Percentiles rank a stretch among this genome's conserved stretches.
Evolutionary conservation across 2,888 invertebrate genomes (phyloP).

Genomic region (Drosophila subquinaria): DNA sequence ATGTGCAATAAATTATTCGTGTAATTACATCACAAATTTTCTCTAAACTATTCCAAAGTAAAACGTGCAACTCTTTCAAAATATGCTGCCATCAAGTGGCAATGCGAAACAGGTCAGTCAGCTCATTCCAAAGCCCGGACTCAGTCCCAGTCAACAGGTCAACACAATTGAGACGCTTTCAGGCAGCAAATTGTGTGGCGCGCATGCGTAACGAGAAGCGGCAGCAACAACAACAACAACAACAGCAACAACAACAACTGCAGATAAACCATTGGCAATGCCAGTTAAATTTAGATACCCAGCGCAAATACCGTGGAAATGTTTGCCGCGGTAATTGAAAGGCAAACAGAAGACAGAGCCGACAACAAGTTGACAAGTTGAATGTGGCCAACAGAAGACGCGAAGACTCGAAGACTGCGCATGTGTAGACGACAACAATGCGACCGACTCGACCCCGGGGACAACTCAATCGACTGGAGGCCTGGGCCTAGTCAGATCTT

Average conservation of each 20-base stretch:
- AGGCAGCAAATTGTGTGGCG: slow-evolving; percentile 73
- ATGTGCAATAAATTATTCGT: no score
- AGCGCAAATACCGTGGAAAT: slow-evolving; percentile 61
- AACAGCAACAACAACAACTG: slow-evolving; percentile 8
- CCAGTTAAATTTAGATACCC: slow-evolving; percentile 67
- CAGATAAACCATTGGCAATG: slow-evolving; percentile 35
- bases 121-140: not conserved
- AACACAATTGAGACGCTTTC: slow-evolving; percentile 72
- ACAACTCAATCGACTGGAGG: slow-evolving; percentile 61
- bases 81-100: slow-evolving; percentile 20
- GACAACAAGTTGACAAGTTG: slow-evolving; percentile 48
- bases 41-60: not conserved
- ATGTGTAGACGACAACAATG: slow-evolving; percentile 64
- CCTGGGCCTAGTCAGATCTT: slow-evolving; percentile 20
- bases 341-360: slow-evolving; percentile 55
- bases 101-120: slow-evolving; percentile 14
- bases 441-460: slow-evolving; percentile 37
- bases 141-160: slow-evolving; percentile 39
- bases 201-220: slow-evolving; percentile 74
- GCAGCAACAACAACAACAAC: slow-evolving; percentile 15
- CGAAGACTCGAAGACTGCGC: slow-evolving; percentile 54
- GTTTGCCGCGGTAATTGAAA: slow-evolving; percentile 74
- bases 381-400: slow-evolving; percentile 26
- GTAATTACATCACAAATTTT: not conserved
- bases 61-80: slow-evolving; percentile 14